Conservation (phyloP, 2,113 vertebrate genomes). For the Indicator indicator region DNA sequence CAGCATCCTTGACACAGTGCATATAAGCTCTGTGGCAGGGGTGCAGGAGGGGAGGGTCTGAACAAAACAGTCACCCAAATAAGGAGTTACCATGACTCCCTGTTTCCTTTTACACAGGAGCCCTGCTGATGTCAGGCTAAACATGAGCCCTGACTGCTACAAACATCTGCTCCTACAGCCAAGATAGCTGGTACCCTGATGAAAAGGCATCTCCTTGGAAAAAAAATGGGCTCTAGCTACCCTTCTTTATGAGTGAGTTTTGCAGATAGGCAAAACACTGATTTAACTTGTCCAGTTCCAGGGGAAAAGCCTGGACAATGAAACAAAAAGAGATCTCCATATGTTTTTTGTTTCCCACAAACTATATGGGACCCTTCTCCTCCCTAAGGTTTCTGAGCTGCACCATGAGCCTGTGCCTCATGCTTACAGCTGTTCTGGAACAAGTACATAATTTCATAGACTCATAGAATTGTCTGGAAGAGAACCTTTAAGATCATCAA, state of each 20-base stretch:
- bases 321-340: not conserved
- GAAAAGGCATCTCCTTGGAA: not conserved
- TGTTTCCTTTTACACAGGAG: not conserved
- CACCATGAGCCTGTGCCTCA: fast-evolving
- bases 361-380: not conserved
- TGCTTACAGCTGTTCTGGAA: not conserved
- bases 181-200: fast-evolving
- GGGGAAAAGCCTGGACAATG: not conserved
- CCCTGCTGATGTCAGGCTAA: not conserved
- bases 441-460: not conserved
- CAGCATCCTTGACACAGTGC: conserved; percentile 24
- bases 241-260: not conserved
- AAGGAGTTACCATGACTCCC: not conserved
- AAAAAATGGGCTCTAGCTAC: not conserved
- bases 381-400: not conserved
- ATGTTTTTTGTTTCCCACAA: not conserved
- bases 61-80: conserved; percentile 38
- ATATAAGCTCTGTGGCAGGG: not conserved
- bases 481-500: no score
- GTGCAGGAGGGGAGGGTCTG: not conserved
- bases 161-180: not conserved
- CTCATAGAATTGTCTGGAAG: no score
- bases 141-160: not conserved
- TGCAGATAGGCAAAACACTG: not conserved
- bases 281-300: not conserved